phyloP scores from a whole-genome alignment of 2,888 invertebrate species.

The Temnothorax ravouxi region DNA sequence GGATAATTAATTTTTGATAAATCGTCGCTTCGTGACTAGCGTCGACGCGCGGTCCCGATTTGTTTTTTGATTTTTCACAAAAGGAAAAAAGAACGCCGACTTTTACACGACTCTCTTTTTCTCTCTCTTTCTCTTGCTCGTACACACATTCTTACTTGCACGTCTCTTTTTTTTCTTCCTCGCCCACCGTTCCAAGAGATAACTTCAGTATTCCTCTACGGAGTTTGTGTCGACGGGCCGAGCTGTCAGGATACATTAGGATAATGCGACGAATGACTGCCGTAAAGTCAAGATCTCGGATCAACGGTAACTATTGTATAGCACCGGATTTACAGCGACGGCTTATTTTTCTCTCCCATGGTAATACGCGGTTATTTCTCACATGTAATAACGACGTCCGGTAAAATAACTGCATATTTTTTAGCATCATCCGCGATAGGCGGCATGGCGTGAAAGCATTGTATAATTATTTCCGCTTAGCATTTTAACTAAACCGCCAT shows the following conservation, averaged over 20 bases:
- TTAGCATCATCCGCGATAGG: conserved; percentile 38
- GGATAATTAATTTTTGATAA: conserved; percentile 86
- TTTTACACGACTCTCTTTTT: conserved; percentile 43
- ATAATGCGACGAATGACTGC: conserved; percentile 75
- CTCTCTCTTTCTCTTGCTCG: neutral
- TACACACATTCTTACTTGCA: neutral
- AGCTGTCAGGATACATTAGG: conserved; percentile 76
- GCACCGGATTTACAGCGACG: conserved; percentile 67
- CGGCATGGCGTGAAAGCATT: neutral
- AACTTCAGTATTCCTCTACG: conserved; percentile 66
- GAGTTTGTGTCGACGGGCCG: conserved; percentile 71
- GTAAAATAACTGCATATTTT: conserved; percentile 52
- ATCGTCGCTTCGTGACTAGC: conserved; percentile 83
- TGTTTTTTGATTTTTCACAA: conserved; percentile 83
- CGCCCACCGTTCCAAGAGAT: conserved; percentile 54
- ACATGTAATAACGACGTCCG: conserved; percentile 52
- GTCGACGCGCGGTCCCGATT: conserved; percentile 79
- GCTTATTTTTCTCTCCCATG: conserved; percentile 25
- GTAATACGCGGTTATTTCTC: conserved; percentile 23
- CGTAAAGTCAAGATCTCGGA: conserved; percentile 71
- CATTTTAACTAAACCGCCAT: neutral
- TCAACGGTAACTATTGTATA: conserved; percentile 75
- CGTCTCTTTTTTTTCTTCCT: conserved; percentile 26
- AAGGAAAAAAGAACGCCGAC: conserved; percentile 62
- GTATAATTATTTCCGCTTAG: conserved; percentile 37